These are phyloP conservation scores for Borostomias antarcticus DNA, from an alignment of 2,797 vertebrate genomes.

Conservation along the genomic window DNA sequence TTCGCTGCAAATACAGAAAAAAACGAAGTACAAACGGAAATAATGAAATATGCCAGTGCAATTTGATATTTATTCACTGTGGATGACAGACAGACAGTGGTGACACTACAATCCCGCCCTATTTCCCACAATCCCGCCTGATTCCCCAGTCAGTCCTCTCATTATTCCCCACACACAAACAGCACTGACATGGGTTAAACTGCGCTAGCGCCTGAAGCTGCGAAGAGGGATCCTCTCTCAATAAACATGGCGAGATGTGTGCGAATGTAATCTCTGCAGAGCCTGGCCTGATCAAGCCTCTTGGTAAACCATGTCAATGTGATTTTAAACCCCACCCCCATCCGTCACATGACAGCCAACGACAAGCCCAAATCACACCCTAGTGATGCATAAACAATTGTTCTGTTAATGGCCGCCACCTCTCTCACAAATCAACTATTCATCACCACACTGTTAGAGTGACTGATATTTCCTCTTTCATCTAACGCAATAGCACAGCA, in stretches of 20 bases:
- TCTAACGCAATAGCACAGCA: too few relatives aligned
- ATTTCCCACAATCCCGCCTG: too few relatives aligned
- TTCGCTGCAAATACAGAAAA: neutral
- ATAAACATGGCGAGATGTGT: neutral
- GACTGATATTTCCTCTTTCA: too few relatives aligned
- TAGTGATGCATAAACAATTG: conserved; percentile 34
- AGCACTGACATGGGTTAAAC: conserved; percentile 31
- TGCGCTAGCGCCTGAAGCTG: neutral
- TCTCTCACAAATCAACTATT: conserved; percentile 35
- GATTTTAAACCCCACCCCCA: conserved; percentile 53
- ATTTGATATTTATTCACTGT: too few relatives aligned
- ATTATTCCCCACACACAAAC: conserved; percentile 30
- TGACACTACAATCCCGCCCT: conserved; percentile 54
- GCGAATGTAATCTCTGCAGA: conserved; percentile 34
- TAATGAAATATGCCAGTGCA: too few relatives aligned
- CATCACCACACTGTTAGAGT: too few relatives aligned
- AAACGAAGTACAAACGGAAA: too few relatives aligned
- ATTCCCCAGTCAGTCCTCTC: conserved; percentile 15
- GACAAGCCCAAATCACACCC: conserved; percentile 34
- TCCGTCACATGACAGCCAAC: conserved; percentile 35
- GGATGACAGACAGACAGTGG: too few relatives aligned
- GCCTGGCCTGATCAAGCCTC: conserved; percentile 42
- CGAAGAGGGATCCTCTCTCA: neutral
- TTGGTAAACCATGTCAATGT: conserved; percentile 48
- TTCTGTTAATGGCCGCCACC: conserved; percentile 45